A percentile compares a stretch with the other conserved stretches of the same genome.
These are phyloP conservation scores for Tipula unca DNA, from an alignment of 2,888 invertebrate species.

Conservation along the genomic window DNA sequence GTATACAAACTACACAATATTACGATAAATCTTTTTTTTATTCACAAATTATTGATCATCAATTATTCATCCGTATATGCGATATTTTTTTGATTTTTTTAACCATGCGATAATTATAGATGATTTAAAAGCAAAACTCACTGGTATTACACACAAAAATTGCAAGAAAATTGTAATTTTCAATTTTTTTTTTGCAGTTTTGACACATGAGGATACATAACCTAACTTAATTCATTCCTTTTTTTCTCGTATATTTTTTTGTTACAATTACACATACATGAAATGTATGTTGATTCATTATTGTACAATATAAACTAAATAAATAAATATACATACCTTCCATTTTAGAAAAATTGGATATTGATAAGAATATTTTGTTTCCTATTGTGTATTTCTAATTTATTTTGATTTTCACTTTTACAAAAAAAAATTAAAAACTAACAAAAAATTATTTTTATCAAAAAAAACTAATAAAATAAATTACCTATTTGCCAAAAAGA, in stretches of 20 bases:
- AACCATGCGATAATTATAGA: neutral
- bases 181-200: neutral
- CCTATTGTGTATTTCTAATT: neutral
- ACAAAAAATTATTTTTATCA: neutral
- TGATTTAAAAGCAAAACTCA: neutral
- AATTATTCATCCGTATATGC: neutral
- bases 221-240: neutral
- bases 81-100: neutral
- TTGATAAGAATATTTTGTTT: neutral
- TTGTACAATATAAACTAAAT: neutral
- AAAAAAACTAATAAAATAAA: neutral
- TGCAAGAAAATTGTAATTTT: neutral
- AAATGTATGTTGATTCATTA: neutral
- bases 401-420: neutral
- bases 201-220: constrained; percentile 16
- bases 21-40: neutral
- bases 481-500: neutral
- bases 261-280: neutral
- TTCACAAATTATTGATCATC: neutral
- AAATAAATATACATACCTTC: neutral
- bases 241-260: neutral
- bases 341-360: constrained; percentile 14
- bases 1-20: neutral
- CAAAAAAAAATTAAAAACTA: constrained; percentile 1
- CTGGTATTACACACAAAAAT: neutral